phyloP scores from a whole-genome alignment of 2,888 invertebrate genomes.

The Lithophane ornitopus region DNA sequence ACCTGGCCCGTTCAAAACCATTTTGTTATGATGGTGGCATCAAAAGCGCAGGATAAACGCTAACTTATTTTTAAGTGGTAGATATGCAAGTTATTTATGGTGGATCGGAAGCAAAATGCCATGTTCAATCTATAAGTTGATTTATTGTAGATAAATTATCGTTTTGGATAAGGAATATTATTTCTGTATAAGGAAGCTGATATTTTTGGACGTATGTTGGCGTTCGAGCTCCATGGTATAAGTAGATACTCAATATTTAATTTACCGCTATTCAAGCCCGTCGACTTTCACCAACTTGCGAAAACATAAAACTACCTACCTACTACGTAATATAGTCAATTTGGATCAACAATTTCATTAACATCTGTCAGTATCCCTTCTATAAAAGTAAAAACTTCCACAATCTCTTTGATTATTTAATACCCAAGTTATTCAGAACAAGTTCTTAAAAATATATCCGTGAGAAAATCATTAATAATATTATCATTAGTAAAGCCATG shows the following conservation, averaged over 20 bases:
- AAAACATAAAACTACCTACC: not conserved
- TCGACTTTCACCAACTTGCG: conserved; percentile 8
- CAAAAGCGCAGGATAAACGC: conserved; percentile 77
- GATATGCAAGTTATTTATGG: conserved; percentile 83
- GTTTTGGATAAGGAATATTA: conserved; percentile 67
- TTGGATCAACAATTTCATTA: not conserved
- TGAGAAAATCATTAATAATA: not conserved
- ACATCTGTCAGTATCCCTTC: not conserved
- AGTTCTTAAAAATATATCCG: not conserved
- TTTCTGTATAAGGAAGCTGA: conserved; percentile 52
- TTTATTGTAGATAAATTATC: conserved; percentile 81
- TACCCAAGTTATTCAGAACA: not conserved
- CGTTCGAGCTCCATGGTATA: not conserved
- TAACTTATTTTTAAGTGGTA: conserved; percentile 86
- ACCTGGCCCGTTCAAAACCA: conserved; percentile 62
- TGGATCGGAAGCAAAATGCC: conserved; percentile 84
- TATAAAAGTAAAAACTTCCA: not conserved
- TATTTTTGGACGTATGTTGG: conserved; percentile 48
- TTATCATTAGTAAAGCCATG: not conserved
- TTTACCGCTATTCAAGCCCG: not conserved
- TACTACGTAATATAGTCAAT: not conserved
- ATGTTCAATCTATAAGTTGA: conserved; percentile 82
- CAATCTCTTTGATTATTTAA: not conserved
- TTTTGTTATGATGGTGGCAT: conserved; percentile 83
- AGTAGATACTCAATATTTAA: not conserved